phyloP scores from a whole-genome alignment of 2,888 invertebrate species.

The Rosalia funebris region DNA sequence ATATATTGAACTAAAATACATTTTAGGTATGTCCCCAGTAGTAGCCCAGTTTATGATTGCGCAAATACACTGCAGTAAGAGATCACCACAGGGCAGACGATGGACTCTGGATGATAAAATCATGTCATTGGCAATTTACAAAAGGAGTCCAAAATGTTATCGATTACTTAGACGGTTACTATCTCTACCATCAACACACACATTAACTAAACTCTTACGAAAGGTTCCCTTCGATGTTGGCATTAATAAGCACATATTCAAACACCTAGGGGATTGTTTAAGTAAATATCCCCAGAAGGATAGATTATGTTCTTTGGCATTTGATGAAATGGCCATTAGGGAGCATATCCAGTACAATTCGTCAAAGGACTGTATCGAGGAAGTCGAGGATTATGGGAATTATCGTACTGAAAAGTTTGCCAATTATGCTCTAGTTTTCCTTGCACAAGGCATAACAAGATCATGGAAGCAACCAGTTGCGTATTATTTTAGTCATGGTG shows the following conservation, averaged over 20 bases:
- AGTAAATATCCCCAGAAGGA: neutral
- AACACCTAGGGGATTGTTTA: slow-evolving; percentile 16
- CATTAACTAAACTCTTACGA: slow-evolving; percentile 7
- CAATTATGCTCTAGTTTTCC: slow-evolving; percentile 28
- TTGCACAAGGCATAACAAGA: slow-evolving; percentile 16
- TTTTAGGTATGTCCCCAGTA: slow-evolving; percentile 11
- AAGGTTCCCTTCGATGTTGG: slow-evolving; percentile 24
- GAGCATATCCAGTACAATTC: slow-evolving; percentile 22
- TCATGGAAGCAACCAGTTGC: slow-evolving; percentile 33
- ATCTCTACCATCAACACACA: slow-evolving; percentile 19
- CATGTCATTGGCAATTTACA: slow-evolving; percentile 32
- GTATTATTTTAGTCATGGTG: slow-evolving; percentile 27
- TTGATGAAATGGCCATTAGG: slow-evolving; percentile 28
- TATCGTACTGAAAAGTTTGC: slow-evolving; percentile 8
- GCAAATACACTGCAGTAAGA: slow-evolving; percentile 28
- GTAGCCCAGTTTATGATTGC: slow-evolving; percentile 32
- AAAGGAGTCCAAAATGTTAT: slow-evolving; percentile 31
- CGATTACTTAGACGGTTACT: slow-evolving; percentile 18
- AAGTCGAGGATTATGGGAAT: slow-evolving; percentile 21
- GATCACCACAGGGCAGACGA: slow-evolving; percentile 34
- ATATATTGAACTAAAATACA: neutral
- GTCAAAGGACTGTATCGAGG: slow-evolving; percentile 19
- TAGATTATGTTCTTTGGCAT: slow-evolving; percentile 13
- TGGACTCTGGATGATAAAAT: slow-evolving; percentile 39
- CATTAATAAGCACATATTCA: slow-evolving; percentile 25